phyloP scores from a whole-genome alignment of 1,140 invertebrate species.

The Leptinotarsa texana region DNA sequence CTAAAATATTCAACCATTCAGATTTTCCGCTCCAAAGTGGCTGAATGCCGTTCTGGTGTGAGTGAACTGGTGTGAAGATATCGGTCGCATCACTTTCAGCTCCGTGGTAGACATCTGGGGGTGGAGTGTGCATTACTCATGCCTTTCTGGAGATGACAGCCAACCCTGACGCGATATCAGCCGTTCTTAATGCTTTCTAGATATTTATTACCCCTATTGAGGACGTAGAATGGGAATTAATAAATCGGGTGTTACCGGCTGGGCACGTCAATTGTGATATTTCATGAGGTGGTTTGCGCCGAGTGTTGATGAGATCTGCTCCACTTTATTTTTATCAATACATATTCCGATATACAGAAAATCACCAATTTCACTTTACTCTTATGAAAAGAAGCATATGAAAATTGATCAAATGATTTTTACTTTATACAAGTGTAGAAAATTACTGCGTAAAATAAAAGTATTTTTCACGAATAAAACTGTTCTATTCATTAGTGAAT shows the following conservation, averaged over 20 bases:
- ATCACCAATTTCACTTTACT: no score
- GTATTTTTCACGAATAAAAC: no score
- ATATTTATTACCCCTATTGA: conserved; percentile 28
- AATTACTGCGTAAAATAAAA: no score
- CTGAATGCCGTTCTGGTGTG: conserved; percentile 18
- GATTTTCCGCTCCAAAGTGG: conserved; percentile 21
- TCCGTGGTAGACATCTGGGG: conserved; percentile 7
- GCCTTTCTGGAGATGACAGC: conserved; percentile 31
- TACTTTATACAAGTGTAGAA: no score
- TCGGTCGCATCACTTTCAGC: conserved; percentile 31
- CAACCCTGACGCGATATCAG: conserved; percentile 26
- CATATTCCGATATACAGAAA: no score
- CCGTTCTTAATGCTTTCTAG: conserved; percentile 24
- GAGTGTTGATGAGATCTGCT: no score
- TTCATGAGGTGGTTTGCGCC: background rate
- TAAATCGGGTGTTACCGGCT: conserved; percentile 19
- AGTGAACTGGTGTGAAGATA: conserved; percentile 24
- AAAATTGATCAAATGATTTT: no score
- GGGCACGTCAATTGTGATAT: background rate
- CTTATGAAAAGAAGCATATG: no score
- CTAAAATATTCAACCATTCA: conserved; percentile 22
- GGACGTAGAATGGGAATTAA: conserved; percentile 16
- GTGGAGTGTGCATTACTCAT: conserved; percentile 32
- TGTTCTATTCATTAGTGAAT: no score
- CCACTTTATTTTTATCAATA: no score